Base-by-base conservation (phyloP, 2,888 invertebrate species). In the Teleogryllus oceanicus region DNA sequence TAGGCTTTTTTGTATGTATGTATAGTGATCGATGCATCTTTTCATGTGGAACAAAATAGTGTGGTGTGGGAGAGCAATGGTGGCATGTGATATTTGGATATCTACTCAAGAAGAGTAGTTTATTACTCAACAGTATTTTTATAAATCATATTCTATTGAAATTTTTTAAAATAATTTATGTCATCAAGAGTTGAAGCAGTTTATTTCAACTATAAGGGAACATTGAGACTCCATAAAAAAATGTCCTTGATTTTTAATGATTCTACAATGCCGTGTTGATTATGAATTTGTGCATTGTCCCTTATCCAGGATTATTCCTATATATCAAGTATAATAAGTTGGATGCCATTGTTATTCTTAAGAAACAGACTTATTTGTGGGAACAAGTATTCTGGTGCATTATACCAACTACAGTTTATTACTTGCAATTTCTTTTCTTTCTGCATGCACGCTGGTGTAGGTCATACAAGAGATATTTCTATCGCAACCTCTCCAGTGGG, bases 401-500 rank as follows among this genome's bases (percentile, higher is more conserved):
- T 62, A 62, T 62, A 13, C n/a, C n/a, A 75, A 75, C 24, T 80
- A 50, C 79, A 24, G 62, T 77, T 80, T 80, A 75, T 16, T 80
- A 81, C 62, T 62, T 13, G 62, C 16, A 62, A 62, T n/a, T 62
- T 77, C 49, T 77, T 80, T 76, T 80, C 75, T 77, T 24, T 74
- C 78, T 75, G 75, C 75, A 50, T 75, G 49, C 16, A 74, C 76
- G 80, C 76, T 82, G 76, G 81, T 76, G 86, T 90, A 92, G 92
- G 87, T 88, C 88, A 84, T 90, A 90, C 89, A 91, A 91, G 87
- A 89, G 92, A 83, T 92, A 92, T 88, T 92, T 89, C 89, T 92
- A 92, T 88, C 89, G 89, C 85, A 91, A 92, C 86, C 85, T 88
- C 82, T 85, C 86, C 82, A 90, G 89, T 49, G 91, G 90, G 62